A percentile compares a stretch with the other conserved stretches of the same genome.
Conservation (phyloP, 1,140 invertebrate species). For the Caenorhabditis brenneri region DNA sequence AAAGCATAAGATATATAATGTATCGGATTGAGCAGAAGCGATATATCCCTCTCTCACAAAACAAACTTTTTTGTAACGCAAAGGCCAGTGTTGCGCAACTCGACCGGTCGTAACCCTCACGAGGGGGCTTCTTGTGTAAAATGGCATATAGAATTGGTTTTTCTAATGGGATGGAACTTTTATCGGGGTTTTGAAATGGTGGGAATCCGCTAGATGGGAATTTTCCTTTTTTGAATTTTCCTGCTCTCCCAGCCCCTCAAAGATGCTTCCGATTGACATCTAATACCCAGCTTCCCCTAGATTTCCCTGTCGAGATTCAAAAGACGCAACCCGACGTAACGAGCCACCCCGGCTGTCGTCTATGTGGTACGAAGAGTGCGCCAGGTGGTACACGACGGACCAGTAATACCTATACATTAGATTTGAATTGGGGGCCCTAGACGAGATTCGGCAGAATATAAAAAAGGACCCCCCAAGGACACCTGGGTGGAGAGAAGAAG, state of each 20-base stretch:
- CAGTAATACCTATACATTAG: slow-evolving; percentile 31
- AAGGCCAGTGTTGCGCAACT: slow-evolving; percentile 21
- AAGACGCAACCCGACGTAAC: slow-evolving; percentile 12
- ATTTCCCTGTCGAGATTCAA: not conserved
- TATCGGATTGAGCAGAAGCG: not conserved
- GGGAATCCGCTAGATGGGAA: no score
- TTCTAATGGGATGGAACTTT: not conserved
- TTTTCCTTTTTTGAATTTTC: no score
- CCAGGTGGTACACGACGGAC: not conserved
- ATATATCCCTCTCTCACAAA: not conserved
- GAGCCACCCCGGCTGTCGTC: not conserved
- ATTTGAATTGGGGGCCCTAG: not conserved
- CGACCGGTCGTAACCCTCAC: slow-evolving; percentile 17
- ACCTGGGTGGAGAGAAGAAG: not conserved
- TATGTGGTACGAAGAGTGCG: not conserved
- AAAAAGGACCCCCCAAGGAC: not conserved
- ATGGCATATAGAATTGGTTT: not conserved
- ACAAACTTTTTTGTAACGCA: not conserved
- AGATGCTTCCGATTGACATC: no score
- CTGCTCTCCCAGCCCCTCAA: no score
- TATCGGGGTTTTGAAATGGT: no score
- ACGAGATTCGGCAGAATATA: not conserved
- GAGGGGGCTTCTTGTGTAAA: not conserved
- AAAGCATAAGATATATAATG: no score
- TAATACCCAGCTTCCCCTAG: not conserved